A percentile compares a stretch with the other conserved stretches of the same genome.
Conservation (phyloP, 2,888 invertebrate species). For the Aphodius sticticus region DNA sequence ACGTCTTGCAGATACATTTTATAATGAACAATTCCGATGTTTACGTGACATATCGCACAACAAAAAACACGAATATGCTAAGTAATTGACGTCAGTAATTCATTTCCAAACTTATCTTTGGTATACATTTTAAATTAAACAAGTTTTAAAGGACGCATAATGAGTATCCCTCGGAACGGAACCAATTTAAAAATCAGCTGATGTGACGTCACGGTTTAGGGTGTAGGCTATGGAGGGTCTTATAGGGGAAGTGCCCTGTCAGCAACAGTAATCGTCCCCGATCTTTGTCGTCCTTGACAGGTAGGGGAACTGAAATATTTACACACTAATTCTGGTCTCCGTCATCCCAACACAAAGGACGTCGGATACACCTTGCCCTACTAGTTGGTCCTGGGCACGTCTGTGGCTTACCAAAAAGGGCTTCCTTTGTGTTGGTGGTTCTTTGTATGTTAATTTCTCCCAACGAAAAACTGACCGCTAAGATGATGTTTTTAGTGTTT, state of each 20-base stretch:
- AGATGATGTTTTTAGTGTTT: neutral
- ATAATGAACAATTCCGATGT: neutral
- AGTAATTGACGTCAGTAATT: neutral
- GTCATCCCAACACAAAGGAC: neutral
- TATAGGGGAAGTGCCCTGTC: slow-evolving; percentile 4
- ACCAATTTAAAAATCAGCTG: neutral
- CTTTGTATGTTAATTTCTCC: neutral
- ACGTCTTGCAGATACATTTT: neutral
- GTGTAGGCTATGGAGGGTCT: neutral
- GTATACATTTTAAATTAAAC: neutral
- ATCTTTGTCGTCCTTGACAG: neutral
- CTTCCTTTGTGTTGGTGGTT: neutral
- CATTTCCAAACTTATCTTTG: neutral
- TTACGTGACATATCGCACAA: slow-evolving; percentile 4
- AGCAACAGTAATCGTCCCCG: neutral
- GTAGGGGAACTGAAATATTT: neutral
- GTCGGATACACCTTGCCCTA: neutral
- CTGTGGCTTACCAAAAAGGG: neutral
- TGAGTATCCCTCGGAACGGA: neutral
- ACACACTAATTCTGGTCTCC: neutral
- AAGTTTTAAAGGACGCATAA: neutral
- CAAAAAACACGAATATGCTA: slow-evolving; percentile 4
- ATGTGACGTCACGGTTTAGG: neutral
- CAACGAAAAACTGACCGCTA: neutral
- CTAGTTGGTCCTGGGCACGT: neutral